phyloP scores from a whole-genome alignment of 2,888 invertebrate genomes.

The Cyclophora albipunctata region DNA sequence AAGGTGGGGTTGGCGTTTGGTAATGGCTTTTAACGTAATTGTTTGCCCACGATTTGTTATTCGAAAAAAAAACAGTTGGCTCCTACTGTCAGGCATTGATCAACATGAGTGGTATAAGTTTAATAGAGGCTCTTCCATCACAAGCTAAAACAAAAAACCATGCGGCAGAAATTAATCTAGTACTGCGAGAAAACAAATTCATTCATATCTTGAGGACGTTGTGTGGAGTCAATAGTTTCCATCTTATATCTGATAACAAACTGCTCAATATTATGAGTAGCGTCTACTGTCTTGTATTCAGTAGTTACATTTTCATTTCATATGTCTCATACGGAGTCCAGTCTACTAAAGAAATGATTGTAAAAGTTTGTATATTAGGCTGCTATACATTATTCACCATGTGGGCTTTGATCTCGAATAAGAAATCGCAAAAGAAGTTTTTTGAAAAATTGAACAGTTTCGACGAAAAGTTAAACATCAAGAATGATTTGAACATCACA shows the following conservation, averaged over 20 bases:
- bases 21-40: too few relatives aligned
- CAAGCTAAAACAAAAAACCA: too few relatives aligned
- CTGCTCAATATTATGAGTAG: slow-evolving; percentile 11
- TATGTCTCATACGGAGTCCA: slow-evolving; percentile 28
- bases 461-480: slow-evolving; percentile 38
- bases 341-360: slow-evolving; percentile 5
- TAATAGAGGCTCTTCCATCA: too few relatives aligned
- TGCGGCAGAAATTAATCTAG: too few relatives aligned
- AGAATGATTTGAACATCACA: slow-evolving; percentile 22
- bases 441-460: slow-evolving; percentile 31
- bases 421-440: slow-evolving; percentile 24
- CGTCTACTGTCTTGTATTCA: slow-evolving; percentile 1
- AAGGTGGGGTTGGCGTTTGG: too few relatives aligned
- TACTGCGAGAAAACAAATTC: too few relatives aligned
- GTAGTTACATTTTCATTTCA: slow-evolving; percentile 11
- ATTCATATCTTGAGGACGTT: not conserved
- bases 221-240: slow-evolving; percentile 1
- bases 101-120: too few relatives aligned
- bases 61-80: too few relatives aligned
- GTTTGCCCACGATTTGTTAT: too few relatives aligned
- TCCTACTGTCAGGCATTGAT: too few relatives aligned
- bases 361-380: slow-evolving; percentile 7
- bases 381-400: slow-evolving; percentile 30
- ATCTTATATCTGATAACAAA: not conserved
- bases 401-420: slow-evolving; percentile 24